Evolutionary conservation across 2,888 invertebrate species (phyloP).

Genomic region (Yponomeuta cagnagella): DNA sequence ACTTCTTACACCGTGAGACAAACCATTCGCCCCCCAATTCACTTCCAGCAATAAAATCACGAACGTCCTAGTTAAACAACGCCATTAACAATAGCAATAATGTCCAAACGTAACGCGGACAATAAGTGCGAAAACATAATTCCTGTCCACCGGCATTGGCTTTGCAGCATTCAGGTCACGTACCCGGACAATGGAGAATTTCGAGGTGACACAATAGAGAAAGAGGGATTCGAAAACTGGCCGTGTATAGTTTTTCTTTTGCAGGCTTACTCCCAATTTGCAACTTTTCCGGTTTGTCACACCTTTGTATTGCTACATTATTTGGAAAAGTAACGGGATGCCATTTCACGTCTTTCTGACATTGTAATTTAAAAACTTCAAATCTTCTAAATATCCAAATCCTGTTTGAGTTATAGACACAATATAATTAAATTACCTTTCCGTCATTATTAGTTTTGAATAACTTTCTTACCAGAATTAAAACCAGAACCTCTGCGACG

Average conservation of each 20-base stretch:
- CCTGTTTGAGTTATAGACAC: too few relatives aligned
- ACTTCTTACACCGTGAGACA: too few relatives aligned
- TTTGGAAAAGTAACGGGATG: too few relatives aligned
- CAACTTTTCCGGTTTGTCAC: too few relatives aligned
- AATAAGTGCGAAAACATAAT: not conserved
- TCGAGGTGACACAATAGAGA: conserved; percentile 2
- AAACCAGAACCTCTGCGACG: too few relatives aligned
- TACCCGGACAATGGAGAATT: not conserved
- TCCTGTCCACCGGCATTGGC: not conserved
- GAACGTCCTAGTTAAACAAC: not conserved
- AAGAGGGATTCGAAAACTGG: conserved; percentile 1
- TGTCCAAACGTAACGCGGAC: not conserved
- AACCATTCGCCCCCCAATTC: not conserved
- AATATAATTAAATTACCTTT: too few relatives aligned
- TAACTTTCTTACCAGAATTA: too few relatives aligned
- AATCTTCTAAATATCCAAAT: too few relatives aligned
- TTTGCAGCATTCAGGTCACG: not conserved
- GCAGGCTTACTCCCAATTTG: not conserved
- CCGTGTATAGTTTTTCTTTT: not conserved
- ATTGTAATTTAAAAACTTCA: too few relatives aligned
- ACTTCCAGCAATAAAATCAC: not conserved
- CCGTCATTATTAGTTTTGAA: too few relatives aligned
- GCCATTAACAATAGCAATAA: not conserved
- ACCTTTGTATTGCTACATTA: too few relatives aligned
- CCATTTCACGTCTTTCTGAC: too few relatives aligned